These are phyloP conservation scores for Luperina testacea DNA, from an alignment of 2,888 invertebrate species.

Conservation along the genomic window DNA sequence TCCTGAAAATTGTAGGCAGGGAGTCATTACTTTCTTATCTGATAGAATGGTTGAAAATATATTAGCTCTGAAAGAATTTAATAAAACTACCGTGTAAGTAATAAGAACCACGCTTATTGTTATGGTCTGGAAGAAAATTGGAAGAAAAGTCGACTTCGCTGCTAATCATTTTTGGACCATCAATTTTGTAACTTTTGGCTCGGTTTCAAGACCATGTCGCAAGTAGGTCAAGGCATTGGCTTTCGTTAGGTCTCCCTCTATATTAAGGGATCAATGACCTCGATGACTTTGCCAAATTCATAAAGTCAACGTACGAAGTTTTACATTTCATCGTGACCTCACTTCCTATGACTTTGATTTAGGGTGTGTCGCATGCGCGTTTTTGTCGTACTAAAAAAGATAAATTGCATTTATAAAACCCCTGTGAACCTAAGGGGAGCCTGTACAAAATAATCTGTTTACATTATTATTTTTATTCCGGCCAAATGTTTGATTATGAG, in stretches of 20 bases:
- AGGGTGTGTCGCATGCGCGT: background rate
- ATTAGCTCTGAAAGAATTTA: background rate
- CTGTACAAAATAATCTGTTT: background rate
- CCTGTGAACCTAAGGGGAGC: no score
- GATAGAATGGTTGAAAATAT: no score
- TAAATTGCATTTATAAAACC: background rate
- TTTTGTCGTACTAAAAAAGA: background rate
- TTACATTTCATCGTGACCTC: background rate
- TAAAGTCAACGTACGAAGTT: background rate
- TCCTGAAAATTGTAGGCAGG: constrained; percentile 66
- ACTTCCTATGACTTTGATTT: background rate
- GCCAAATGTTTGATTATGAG: background rate
- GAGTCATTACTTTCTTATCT: background rate
- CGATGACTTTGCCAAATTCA: constrained; percentile 19
- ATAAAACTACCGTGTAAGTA: background rate
- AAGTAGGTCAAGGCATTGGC: constrained; percentile 37
- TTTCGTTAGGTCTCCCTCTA: background rate
- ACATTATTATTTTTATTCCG: background rate
- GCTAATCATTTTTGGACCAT: constrained; percentile 10
- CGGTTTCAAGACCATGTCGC: constrained; percentile 22
- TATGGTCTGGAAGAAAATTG: background rate
- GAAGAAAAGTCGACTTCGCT: background rate
- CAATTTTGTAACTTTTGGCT: constrained; percentile 40
- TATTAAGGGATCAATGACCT: constrained; percentile 15
- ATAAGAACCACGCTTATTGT: background rate